These are phyloP conservation scores for Drosophila bipectinata DNA, from an alignment of 1,140 invertebrate genomes.

Conservation along the genomic window DNA sequence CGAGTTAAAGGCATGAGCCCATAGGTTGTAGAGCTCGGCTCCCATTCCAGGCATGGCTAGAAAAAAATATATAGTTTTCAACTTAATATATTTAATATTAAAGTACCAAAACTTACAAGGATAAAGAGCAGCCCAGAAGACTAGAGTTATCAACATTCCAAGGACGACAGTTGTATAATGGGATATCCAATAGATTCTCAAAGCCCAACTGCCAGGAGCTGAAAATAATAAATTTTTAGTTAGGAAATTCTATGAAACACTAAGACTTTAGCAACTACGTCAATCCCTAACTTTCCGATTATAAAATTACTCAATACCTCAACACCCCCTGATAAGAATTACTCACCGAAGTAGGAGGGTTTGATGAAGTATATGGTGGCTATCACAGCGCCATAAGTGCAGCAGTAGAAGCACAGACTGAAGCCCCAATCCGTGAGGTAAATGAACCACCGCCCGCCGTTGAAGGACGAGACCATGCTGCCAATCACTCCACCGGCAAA, in stretches of 20 bases:
- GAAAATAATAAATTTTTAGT: conserved; percentile 5
- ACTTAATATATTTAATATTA: too few relatives aligned
- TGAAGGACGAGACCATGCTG: conserved; percentile 84
- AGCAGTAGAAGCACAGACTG: conserved; percentile 84
- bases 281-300: background rate
- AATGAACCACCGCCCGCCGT: conserved; percentile 85
- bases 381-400: conserved; percentile 67
- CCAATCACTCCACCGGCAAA: conserved; percentile 84
- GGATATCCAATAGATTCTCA: conserved; percentile 86
- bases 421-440: conserved; percentile 92
- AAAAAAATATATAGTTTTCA: background rate
- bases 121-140: conserved; percentile 86
- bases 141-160: conserved; percentile 86
- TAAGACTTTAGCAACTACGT: background rate
- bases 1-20: conserved; percentile 90
- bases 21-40: conserved; percentile 85
- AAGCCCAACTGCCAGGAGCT: conserved; percentile 68
- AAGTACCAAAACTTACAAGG: conserved; percentile 54
- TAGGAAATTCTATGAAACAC: background rate
- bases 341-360: conserved; percentile 68
- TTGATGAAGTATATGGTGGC: conserved; percentile 64
- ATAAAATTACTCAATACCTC: background rate
- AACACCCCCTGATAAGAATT: background rate
- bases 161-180: conserved; percentile 85
- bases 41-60: conserved; percentile 58